Percentiles rank a stretch among this genome's conserved stretches.
phyloP scores from a whole-genome alignment of 2,797 vertebrate species.

The Sebastes hubbsi region DNA sequence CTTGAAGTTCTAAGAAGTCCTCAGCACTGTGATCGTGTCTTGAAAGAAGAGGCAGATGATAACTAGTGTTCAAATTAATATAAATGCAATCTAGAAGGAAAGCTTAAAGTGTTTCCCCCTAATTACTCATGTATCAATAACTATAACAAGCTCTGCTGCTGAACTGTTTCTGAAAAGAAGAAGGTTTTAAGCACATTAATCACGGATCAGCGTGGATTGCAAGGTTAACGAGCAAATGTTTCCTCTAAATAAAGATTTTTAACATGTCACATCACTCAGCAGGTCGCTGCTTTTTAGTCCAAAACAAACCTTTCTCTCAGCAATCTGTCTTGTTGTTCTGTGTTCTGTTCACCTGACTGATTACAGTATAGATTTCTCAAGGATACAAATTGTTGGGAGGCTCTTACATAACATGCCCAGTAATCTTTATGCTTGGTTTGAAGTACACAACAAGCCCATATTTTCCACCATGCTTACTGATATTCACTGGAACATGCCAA shows the following conservation, averaged over 20 bases:
- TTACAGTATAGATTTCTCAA: conserved; percentile 34
- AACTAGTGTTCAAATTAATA: conserved; percentile 42
- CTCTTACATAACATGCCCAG: conserved; percentile 20
- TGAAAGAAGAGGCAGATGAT: conserved; percentile 13
- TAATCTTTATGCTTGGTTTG: conserved; percentile 53
- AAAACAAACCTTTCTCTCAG: conserved; percentile 3
- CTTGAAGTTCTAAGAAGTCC: conserved; percentile 5
- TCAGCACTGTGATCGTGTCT: conserved; percentile 7
- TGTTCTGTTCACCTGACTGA: conserved; percentile 46
- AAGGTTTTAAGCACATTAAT: not conserved
- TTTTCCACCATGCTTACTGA: conserved; percentile 49
- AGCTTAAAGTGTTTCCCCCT: not conserved
- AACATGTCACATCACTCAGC: not conserved
- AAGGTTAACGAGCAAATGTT: not conserved
- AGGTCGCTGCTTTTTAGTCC: not conserved
- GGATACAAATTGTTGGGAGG: conserved; percentile 24
- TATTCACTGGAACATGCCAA: conserved; percentile 41
- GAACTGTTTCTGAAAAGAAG: not conserved
- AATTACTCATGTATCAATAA: conserved; percentile 16
- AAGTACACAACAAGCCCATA: conserved; percentile 27
- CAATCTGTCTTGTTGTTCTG: not conserved
- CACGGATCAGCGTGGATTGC: not conserved
- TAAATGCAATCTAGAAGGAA: conserved; percentile 32
- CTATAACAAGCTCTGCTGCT: not conserved
- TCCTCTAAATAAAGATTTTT: not conserved